Conservation (phyloP, 92 coral and sea anemone species). For the Montipora capitata region DNA sequence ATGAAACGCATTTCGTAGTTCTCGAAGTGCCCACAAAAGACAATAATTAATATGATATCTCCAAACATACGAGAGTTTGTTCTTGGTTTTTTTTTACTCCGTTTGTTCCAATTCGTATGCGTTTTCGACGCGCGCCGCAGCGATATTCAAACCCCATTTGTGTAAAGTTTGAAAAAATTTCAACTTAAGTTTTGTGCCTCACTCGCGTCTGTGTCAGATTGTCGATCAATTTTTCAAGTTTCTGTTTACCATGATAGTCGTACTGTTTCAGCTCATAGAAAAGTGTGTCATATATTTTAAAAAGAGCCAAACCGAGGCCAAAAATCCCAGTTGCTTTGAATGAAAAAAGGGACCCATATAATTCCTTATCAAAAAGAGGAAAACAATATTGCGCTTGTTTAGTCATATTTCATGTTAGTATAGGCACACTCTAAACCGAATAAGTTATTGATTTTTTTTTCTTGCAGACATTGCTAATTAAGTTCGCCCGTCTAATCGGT, state of each 20-base stretch:
- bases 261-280: neutral
- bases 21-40: conserved; percentile 16
- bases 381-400: conserved; percentile 2
- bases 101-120: neutral
- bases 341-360: conserved; percentile 1
- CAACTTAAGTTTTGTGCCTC: too few species aligned
- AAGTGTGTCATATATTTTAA: conserved; percentile 16
- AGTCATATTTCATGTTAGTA: conserved; percentile 30
- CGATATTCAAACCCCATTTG: too few species aligned
- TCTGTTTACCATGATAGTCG: too few species aligned
- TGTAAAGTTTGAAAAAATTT: too few species aligned
- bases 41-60: neutral
- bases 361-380: neutral
- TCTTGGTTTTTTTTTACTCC: too few species aligned
- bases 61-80: neutral
- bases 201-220: too few species aligned
- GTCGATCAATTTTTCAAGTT: too few species aligned
- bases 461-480: conserved; percentile 44
- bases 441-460: conserved; percentile 45
- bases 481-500: conserved; percentile 38
- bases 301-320: too few species aligned
- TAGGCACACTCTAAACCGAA: conserved; percentile 2
- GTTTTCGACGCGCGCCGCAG: neutral
- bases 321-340: neutral
- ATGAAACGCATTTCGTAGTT: conserved; percentile 1